Conservation (phyloP, 64 coral and sea anemone genomes). For the Trachythela sp. region DNA sequence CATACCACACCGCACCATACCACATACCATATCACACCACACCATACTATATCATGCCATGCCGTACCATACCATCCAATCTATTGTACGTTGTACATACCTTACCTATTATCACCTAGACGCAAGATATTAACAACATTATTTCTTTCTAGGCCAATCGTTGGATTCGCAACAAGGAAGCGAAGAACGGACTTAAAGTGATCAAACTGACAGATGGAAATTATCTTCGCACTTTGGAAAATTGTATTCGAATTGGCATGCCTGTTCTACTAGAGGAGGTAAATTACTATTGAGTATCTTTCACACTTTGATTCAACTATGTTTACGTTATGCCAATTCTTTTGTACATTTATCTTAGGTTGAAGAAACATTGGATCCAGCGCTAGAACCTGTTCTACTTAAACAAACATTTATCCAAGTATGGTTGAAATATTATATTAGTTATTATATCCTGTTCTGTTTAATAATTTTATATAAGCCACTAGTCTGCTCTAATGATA, state of each 20-base stretch:
- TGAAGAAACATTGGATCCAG: slow-evolving; percentile 88
- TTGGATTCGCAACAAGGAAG: slow-evolving; percentile 94
- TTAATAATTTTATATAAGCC: no score
- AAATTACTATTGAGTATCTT: not conserved
- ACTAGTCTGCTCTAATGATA: not conserved
- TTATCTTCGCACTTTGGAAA: slow-evolving; percentile 93
- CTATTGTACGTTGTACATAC: not conserved
- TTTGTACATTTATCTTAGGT: slow-evolving; percentile 27
- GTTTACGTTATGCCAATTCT: not conserved
- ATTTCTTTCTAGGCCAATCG: slow-evolving; percentile 69
- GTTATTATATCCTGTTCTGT: no score
- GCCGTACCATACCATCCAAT: not conserved
- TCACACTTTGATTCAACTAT: not conserved
- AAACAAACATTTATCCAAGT: slow-evolving; percentile 99
- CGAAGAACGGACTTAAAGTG: slow-evolving; percentile 90
- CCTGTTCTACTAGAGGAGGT: slow-evolving; percentile 93
- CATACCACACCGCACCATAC: not conserved
- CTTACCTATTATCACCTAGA: not conserved
- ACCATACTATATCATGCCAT: no score
- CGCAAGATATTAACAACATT: not conserved
- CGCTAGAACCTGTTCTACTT: slow-evolving; percentile 85
- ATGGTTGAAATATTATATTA: no score
- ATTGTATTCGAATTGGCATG: slow-evolving; percentile 99
- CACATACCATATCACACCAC: no score
- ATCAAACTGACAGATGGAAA: slow-evolving; percentile 96